Percentiles rank a stretch among this genome's conserved stretches.
These are phyloP conservation scores for Drosophila sproati DNA, from an alignment of 1,140 invertebrate species.

Conservation along the genomic window DNA sequence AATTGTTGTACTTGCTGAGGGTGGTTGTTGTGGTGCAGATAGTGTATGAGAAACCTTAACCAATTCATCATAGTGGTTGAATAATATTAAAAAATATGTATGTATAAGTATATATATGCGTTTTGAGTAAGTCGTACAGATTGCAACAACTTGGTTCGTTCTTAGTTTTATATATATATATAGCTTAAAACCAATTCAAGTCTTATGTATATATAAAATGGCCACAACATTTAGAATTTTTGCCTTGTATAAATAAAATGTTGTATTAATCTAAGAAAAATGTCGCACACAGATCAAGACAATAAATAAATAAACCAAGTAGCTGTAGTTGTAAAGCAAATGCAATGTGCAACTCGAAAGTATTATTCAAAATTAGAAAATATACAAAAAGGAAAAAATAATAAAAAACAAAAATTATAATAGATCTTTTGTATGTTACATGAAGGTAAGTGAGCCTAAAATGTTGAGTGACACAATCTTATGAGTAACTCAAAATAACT, in stretches of 20 bases:
- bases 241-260: conserved; percentile 19
- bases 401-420: conserved; percentile 16
- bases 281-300: conserved; percentile 47
- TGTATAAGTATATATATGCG: neutral
- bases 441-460: conserved; percentile 28
- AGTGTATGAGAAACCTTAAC: conserved; percentile 27
- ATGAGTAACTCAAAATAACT: conserved; percentile 13
- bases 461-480: conserved; percentile 62
- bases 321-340: conserved; percentile 56
- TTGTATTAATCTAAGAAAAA: conserved; percentile 46
- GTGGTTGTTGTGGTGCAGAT: conserved; percentile 11
- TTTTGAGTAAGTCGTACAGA: conserved; percentile 37
- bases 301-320: conserved; percentile 60
- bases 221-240: conserved; percentile 64
- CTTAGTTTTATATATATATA: neutral
- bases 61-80: conserved; percentile 29
- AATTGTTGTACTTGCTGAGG: conserved; percentile 31
- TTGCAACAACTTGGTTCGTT: conserved; percentile 56
- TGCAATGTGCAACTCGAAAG: conserved; percentile 48
- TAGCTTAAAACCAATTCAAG: conserved; percentile 17
- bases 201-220: conserved; percentile 7
- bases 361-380: conserved; percentile 35
- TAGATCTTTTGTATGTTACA: conserved; percentile 38
- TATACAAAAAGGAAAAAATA: conserved; percentile 22
- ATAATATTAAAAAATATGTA: conserved; percentile 6